Evolutionary conservation across 2,797 vertebrate species (phyloP), one percentile per base, ranked within the genome.

Genomic region (Urosaurus nigricauda): DNA sequence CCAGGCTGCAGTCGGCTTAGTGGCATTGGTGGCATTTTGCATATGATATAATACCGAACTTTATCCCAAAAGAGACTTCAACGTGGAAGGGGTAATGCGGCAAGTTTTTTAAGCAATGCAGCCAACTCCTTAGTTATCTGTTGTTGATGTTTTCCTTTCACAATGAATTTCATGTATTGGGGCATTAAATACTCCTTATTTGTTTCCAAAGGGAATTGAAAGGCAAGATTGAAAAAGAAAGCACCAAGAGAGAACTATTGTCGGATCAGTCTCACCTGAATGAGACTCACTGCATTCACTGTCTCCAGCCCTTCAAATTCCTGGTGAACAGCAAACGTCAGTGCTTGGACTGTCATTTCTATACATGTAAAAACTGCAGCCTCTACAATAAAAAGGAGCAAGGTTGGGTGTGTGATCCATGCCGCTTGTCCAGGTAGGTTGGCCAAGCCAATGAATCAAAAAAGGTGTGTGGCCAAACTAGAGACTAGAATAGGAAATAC

Each of bases 341-440:
- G 71, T 99, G 99, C 92, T 93, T 98, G 88, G 98, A 98, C 96
- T 99, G 99, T 78, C 83, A 5, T 71, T 96, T 98, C 87, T 97
- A 94, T 95, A 97, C 96, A 93, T 99, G 99, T 96, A 98, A 98
- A 91, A 93, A 91, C 92, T 99, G 99, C 95, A 97, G 98, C 96
- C 97, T 97, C 92, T 97, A 97, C 96, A 98, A 97, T 96, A 98
- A 98, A 40, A 98, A 98, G 95, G 98, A 98, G 85, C 97, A 96
- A 11, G 98, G 97, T 94, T 99, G 99, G 98, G 98, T 99, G 88
- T 99, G 99, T 0, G 97, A 98, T 92, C 97, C 98, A 92, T 99
- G 98, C 92, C 97, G 97, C 88, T 97, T 98, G 96, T 97, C 98
- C 97, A 98, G 98, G 98, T 98, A 90, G 93, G 0, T 79, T 32